These are phyloP conservation scores for Electrophaes corylata DNA, from an alignment of 2,888 invertebrate genomes.

Conservation along the genomic window DNA sequence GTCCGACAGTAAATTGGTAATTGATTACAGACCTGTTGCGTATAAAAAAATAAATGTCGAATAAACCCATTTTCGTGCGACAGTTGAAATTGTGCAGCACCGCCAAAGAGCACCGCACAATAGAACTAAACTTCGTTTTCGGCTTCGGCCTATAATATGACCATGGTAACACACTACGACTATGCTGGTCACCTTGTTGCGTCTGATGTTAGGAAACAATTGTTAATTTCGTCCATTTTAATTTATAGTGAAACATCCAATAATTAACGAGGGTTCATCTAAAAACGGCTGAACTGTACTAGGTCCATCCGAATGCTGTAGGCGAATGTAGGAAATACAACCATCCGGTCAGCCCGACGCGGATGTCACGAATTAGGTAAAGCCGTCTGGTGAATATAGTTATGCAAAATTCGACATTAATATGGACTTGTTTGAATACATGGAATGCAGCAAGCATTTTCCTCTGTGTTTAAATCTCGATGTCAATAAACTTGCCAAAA, in stretches of 20 bases:
- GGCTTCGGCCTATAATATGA: no score
- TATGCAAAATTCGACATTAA: background rate
- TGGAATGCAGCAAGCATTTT: background rate
- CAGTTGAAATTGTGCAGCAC: no score
- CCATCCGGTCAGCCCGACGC: constrained; percentile 26
- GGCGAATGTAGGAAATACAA: constrained; percentile 20
- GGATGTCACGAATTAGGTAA: constrained; percentile 26
- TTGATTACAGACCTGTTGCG: no score
- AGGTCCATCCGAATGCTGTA: background rate
- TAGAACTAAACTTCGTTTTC: no score
- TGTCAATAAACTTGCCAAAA: constrained; percentile 20
- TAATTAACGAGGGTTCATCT: no score
- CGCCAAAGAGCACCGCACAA: no score
- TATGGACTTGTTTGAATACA: background rate
- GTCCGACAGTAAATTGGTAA: no score
- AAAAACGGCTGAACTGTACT: no score
- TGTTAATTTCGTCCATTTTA: background rate
- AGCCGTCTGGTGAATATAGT: constrained; percentile 7
- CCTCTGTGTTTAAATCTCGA: background rate
- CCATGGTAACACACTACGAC: background rate
- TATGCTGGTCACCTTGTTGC: background rate
- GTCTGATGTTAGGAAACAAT: background rate
- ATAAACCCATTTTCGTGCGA: no score
- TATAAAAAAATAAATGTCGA: no score
- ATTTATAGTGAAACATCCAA: background rate